Base-by-base conservation (phyloP, 2,113 vertebrate genomes). In the Peucedramus taeniatus region DNA sequence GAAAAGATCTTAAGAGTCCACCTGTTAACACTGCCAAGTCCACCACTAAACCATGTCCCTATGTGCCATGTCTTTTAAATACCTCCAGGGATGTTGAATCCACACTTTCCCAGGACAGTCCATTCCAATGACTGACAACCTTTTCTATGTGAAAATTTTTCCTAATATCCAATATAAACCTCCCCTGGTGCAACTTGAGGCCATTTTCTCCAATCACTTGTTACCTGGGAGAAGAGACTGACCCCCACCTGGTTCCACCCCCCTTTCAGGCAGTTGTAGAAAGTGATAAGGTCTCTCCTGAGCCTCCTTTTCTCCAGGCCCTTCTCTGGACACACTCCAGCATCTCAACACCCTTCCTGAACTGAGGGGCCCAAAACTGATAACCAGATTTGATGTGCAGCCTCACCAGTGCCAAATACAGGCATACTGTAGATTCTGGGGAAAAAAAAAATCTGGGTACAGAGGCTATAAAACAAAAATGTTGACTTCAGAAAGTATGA, bases 261-360 rank as follows among this genome's bases (percentile, higher is more conserved):
- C 17, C 17, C 26, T 56, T 49, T 56, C 21, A 56, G 31, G 31
- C 13, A 56, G 2, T 6, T 49, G 42, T 27, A 42, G 30, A n/a
- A 26, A 14, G 26, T 3, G 2, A 0, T 12, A 42, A 42, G 12
- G 9, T 23, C 4, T 1, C 35, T 17, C 18, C 24, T 10, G 6
- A 35, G 21, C 21, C 50, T 37, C 42, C 31, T 64, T 42, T 56
- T 22, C 57, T 72, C 35, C 14, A 65, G 31, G 18, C 17, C 35
- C 17, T 88, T 49, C 42, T 71, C 49, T 71, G 31, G 50, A 42
- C 31, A 31, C 0, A 0, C 17, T 64, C 28, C 57, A 71, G 66
- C 49, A 56, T 6, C 31, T 64, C 21, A 7, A 17, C 4, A 12
- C 20, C 21, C 8, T 35, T 42, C 14, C 35, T 71, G 17, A 64